Evolutionary conservation across 2,888 invertebrate species (phyloP), one percentile per base, ranked within the genome.

Genomic region (Antheraea assamensis): DNA sequence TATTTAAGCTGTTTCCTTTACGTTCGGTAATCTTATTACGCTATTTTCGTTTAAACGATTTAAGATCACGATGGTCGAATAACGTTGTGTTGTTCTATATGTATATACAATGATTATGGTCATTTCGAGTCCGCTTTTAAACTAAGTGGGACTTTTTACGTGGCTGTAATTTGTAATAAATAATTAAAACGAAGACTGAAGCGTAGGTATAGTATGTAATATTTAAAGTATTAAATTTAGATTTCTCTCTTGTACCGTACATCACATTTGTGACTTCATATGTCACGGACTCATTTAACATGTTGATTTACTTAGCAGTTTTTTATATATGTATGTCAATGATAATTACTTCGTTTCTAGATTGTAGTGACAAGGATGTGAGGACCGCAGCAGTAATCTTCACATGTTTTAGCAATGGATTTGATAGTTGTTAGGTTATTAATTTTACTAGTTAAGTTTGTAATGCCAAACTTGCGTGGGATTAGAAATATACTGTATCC

Each of bases 181-280:
- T 92, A 92, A 92, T 90, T 89, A 92, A 92, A 92, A n/a, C 87
- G 90, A 94, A 94, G 94, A 94, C 94, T 94, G 94, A 94, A 90
- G 93, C 85, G 90, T 93, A 93, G 93, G 87, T 92, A 92, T 93
- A 93, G 90, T 88, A 85, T 77, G 76, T 93, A 90, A 92, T 92
- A 91, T 90, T 91, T 88, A 90, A 92, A 90, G 89, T 90, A 90
- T 90, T 90, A 86, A 87, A 74, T 68, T 52, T 74, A 74, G 74
- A 71, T 55, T 72, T 73, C 58, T 49, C 30, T 74, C 71, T 64
- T 71, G 66, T 71, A 66, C 31, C 66, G 66, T 58, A 74, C 89
- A 91, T 89, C 90, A 90, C 87, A 74, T 68, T 35, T 35, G 68
- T 68, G 68, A 68, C 24, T 35, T 31, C 17, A 35, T n/a, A 68